phyloP scores from a whole-genome alignment of 2,888 invertebrate genomes.

The Choristoneura rosaceana region DNA sequence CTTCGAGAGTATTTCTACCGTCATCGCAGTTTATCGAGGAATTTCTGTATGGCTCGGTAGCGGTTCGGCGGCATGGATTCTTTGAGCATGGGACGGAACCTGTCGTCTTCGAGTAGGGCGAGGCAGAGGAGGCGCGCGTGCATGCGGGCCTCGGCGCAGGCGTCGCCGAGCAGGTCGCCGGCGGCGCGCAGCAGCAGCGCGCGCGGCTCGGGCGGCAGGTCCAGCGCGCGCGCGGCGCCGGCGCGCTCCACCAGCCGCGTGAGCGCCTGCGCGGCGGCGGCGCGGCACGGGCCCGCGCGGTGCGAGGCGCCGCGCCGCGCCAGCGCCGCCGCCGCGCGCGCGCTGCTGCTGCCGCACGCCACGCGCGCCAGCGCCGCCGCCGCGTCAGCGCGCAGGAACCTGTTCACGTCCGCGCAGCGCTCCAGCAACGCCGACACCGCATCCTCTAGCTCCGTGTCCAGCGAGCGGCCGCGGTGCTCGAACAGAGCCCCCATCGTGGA shows the following conservation, averaged over 20 bases:
- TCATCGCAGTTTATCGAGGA: constrained; percentile 86
- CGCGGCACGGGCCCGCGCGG: constrained; percentile 94
- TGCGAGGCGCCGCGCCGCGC: constrained; percentile 90
- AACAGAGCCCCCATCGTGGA: constrained; percentile 93
- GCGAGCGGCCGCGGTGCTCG: constrained; percentile 82
- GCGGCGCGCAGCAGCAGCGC: constrained; percentile 92
- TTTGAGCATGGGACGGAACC: constrained; percentile 90
- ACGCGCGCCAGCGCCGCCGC: constrained; percentile 92
- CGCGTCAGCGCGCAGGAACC: constrained; percentile 96
- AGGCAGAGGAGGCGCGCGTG: constrained; percentile 92
- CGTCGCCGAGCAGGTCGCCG: constrained; percentile 94
- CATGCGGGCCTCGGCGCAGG: constrained; percentile 93
- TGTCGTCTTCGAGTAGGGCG: constrained; percentile 88
- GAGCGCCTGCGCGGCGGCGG: constrained; percentile 92
- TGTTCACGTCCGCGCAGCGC: constrained; percentile 97
- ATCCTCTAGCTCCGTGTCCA: constrained; percentile 94
- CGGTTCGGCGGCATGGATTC: constrained; percentile 93
- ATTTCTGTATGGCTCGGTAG: constrained; percentile 93
- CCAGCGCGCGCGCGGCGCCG: constrained; percentile 90
- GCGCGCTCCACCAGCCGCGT: constrained; percentile 89
- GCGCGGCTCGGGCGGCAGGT: constrained; percentile 90
- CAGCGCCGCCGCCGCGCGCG: constrained; percentile 88
- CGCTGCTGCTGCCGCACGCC: constrained; percentile 90
- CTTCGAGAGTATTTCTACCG: constrained; percentile 51
- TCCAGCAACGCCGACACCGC: constrained; percentile 92